phyloP scores from a whole-genome alignment of 1,140 invertebrate species.

The Eulimnadia texana region DNA sequence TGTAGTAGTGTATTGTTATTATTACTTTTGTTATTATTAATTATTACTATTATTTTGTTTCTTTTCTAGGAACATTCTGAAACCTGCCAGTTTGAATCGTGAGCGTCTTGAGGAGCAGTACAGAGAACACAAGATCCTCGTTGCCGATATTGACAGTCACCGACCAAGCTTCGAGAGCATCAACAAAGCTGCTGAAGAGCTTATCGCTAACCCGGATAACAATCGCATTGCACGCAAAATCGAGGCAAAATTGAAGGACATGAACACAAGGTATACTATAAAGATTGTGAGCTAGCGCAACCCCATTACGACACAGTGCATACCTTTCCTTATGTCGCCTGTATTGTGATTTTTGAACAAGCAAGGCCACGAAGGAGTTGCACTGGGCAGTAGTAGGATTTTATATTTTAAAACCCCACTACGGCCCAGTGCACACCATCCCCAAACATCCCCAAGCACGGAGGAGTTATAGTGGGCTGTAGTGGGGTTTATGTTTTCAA shows the following conservation, averaged over 20 bases:
- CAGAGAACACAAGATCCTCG: conserved; percentile 59
- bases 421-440: too few species aligned
- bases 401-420: too few species aligned
- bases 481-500: too few species aligned
- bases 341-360: too few species aligned
- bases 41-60: conserved; percentile 12
- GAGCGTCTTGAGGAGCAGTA: conserved; percentile 81
- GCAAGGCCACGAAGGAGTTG: too few species aligned
- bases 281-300: background rate
- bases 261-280: conserved; percentile 37
- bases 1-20: too few species aligned
- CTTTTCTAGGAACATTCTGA: conserved; percentile 42
- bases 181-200: conserved; percentile 55
- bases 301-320: background rate
- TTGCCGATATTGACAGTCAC: conserved; percentile 70
- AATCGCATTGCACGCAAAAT: conserved; percentile 74
- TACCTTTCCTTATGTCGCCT: too few species aligned
- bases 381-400: too few species aligned
- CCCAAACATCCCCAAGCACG: too few species aligned
- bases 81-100: conserved; percentile 71
- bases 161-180: conserved; percentile 69
- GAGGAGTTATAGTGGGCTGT: too few species aligned
- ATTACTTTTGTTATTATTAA: too few species aligned
- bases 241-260: conserved; percentile 70
- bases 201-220: conserved; percentile 66